Percentiles rank a stretch among this genome's conserved stretches.
phyloP scores from a whole-genome alignment of 2,797 vertebrate species.

The Bucorvus abyssinicus region DNA sequence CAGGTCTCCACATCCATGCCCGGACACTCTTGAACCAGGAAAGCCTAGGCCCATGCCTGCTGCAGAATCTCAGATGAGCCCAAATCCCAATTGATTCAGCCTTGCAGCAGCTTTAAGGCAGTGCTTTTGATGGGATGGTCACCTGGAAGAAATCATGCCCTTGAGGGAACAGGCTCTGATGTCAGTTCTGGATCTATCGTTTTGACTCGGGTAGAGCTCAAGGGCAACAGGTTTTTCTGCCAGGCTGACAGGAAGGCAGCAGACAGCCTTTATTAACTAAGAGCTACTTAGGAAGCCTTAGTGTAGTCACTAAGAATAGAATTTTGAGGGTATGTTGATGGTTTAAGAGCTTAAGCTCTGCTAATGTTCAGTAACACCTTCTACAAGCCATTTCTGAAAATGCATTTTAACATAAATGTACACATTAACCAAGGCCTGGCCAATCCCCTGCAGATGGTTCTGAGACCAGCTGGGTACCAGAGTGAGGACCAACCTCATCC shows the following conservation, averaged over 20 bases:
- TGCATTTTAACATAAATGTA: not conserved
- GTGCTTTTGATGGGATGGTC: not conserved
- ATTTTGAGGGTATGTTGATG: not conserved
- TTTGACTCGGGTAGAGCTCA: not conserved
- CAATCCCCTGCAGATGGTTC: accelerated
- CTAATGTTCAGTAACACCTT: not conserved
- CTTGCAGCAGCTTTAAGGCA: not conserved
- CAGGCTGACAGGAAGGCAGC: not conserved
- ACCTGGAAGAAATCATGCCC: not conserved
- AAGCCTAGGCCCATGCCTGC: not conserved
- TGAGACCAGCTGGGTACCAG: not conserved
- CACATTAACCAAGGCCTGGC: not conserved
- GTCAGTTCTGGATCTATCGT: not conserved
- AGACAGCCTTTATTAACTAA: not conserved
- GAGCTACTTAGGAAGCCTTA: not conserved
- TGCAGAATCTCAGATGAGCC: not conserved
- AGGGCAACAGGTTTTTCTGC: not conserved
- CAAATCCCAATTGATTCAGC: not conserved
- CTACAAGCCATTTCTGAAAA: not conserved
- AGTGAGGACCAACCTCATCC: not conserved
- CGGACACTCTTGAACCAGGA: not conserved
- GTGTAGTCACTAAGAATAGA: not conserved
- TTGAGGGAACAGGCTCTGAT: not conserved
- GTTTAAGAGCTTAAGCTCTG: not conserved
- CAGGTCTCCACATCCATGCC: not conserved